A percentile compares a stretch with the other conserved stretches of the same genome.
Conservation (phyloP, 2,888 invertebrate species). For the Tiphia femorata region DNA sequence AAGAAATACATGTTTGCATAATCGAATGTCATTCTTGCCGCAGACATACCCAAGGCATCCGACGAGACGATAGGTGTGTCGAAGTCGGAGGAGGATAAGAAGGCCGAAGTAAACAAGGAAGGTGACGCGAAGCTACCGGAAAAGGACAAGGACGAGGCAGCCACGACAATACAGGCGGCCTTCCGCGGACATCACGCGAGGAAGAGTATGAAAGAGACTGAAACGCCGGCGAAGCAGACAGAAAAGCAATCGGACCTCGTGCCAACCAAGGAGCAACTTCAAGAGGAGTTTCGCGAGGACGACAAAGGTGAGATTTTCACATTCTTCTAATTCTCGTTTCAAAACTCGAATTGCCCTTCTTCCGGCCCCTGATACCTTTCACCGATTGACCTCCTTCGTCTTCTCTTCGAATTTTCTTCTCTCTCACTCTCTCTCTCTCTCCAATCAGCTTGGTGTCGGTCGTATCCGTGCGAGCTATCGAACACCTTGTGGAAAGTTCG, state of each 20-base stretch:
- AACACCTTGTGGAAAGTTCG: no score
- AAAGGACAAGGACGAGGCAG: slow-evolving; percentile 73
- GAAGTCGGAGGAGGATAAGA: slow-evolving; percentile 34
- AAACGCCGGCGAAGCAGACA: slow-evolving; percentile 68
- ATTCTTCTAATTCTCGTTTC: not conserved
- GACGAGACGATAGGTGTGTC: slow-evolving; percentile 23
- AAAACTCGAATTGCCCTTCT: not conserved
- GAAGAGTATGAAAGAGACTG: slow-evolving; percentile 83
- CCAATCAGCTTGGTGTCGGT: no score
- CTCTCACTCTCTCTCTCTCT: no score
- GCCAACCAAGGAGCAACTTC: slow-evolving; percentile 79
- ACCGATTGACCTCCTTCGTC: no score
- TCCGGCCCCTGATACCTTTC: no score
- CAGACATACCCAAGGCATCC: slow-evolving; percentile 27
- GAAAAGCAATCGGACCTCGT: slow-evolving; percentile 68
- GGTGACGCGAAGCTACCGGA: slow-evolving; percentile 68
- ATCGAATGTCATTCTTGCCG: no score
- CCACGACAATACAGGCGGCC: slow-evolving; percentile 90
- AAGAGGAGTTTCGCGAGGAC: slow-evolving; percentile 84
- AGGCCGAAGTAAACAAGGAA: slow-evolving; percentile 22
- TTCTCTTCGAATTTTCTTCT: no score
- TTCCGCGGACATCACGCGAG: slow-evolving; percentile 87
- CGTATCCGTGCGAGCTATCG: no score
- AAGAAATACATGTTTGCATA: no score
- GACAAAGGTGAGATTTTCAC: slow-evolving; percentile 79